Conservation (phyloP, 2,113 vertebrate genomes). For the Xyliphius kryptos region DNA sequence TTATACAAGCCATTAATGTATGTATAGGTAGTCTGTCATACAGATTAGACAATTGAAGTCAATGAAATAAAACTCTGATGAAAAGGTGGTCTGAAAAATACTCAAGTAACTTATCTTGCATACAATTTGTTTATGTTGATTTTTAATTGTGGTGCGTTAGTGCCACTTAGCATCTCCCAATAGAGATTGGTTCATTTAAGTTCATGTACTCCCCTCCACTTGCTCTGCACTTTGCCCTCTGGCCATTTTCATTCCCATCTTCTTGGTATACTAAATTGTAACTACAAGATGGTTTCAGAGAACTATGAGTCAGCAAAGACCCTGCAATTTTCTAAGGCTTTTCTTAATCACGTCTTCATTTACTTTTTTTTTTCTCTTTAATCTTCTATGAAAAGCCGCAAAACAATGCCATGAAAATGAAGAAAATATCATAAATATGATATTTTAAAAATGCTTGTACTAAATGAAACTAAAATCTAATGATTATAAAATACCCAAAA, state of each 20-base stretch:
- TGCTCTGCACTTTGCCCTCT: background rate
- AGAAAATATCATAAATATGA: too few species aligned
- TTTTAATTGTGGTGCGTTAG: too few species aligned
- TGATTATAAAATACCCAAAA: conserved; percentile 26
- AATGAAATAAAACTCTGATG: too few species aligned
- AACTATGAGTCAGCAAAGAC: background rate
- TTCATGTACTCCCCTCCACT: conserved; percentile 2
- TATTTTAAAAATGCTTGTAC: too few species aligned
- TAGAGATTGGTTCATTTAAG: background rate
- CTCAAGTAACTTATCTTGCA: too few species aligned
- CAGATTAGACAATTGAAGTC: too few species aligned
- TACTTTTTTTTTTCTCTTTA: conserved; percentile 1
- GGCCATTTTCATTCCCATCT: background rate
- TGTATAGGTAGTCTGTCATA: too few species aligned
- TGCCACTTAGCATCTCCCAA: background rate
- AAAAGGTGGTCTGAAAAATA: too few species aligned
- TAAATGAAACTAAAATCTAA: too few species aligned
- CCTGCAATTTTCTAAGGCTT: background rate
- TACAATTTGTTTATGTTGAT: too few species aligned
- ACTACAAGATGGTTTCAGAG: background rate
- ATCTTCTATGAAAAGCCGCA: conserved; percentile 20
- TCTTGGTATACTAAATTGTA: conserved; percentile 1
- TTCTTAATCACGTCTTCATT: background rate
- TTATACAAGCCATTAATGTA: too few species aligned
- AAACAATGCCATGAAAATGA: too few species aligned